phyloP scores from a whole-genome alignment of 2,113 vertebrate species.

The Acinonyx jubatus region DNA sequence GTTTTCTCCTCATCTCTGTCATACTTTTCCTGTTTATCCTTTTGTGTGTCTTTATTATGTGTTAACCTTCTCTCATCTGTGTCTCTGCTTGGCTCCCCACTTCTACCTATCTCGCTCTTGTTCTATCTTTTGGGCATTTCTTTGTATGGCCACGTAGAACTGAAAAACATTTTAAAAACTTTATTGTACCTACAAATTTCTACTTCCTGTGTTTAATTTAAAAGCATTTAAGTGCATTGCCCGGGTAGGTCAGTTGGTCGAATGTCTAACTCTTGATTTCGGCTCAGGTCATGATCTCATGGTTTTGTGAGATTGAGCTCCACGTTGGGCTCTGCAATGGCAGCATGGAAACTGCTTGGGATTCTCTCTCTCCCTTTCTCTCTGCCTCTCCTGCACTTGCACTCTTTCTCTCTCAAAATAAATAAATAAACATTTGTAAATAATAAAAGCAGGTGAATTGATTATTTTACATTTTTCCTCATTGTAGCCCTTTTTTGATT shows the following conservation, averaged over 20 bases:
- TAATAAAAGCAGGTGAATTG: not conserved
- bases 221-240: not conserved
- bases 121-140: not conserved
- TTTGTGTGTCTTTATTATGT: not conserved
- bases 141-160: not conserved
- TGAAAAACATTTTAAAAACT: not conserved
- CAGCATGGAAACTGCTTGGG: too few relatives aligned
- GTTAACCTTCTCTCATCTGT: not conserved
- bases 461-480: slow-evolving; percentile 8
- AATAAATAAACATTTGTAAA: too few relatives aligned
- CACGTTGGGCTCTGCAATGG: too few relatives aligned
- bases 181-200: not conserved
- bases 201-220: slow-evolving; percentile 24
- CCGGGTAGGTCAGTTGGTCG: too few relatives aligned
- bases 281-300: too few relatives aligned
- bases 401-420: too few relatives aligned
- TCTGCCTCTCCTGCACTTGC: too few relatives aligned
- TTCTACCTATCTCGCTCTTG: not conserved
- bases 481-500: not conserved
- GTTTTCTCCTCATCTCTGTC: not conserved
- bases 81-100: not conserved
- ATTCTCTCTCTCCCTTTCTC: too few relatives aligned
- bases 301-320: too few relatives aligned
- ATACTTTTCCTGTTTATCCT: not conserved
- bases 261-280: too few relatives aligned